Base-by-base conservation (phyloP, 2,113 vertebrate species). In the Pterocles orientalis region DNA sequence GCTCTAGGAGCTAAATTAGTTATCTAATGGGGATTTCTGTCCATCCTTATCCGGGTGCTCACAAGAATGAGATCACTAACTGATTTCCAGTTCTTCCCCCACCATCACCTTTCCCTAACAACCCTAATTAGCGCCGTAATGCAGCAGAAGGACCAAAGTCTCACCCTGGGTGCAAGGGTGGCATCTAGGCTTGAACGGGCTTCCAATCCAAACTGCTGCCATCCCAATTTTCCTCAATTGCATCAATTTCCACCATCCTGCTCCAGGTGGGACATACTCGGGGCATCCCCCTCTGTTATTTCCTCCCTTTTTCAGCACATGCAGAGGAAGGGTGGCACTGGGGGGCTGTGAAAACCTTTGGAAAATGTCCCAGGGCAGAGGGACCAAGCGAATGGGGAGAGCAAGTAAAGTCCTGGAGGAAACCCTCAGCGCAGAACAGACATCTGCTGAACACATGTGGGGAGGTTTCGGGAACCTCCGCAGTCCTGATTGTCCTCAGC, bases 21-120 rank as follows among this genome's bases (percentile, higher is more conserved):
- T 86, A 83, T 91, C 92, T 98, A 98, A 98, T 97, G 97, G 97
- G 95, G 97, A 97, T 97, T 97, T 97, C 83, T 96, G 96, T 77
- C 96, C 95, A 50, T 92, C 91, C 91, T 56, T 19, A 48, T 51
- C 57, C 68, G 79, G 56, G 25, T 36, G 53, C 60, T 88, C 85
- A 31, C 9, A 34, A 21, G 39, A 58, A 76, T 41, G 70, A 94
- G 93, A 95, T 93, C 85, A 18, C 45, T 80, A 93, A 96, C 86
- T 86, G 82, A 80, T 89, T 72, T 43, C 79, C 62, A 47, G 18
- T 7, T 91, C 26, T 88, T 36, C 80, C 31, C 86, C 62, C 43
- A 17, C 34, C 58, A 28, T 50, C 28, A 10, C 65, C 81, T 90
- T 96, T n/a, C 71, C 68, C 84, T 66, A 71, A 51, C 28, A 18